Percentiles rank a stretch among this genome's conserved stretches.
Conservation (phyloP, 1,140 invertebrate species). For the Trachymyrmex septentrionalis region DNA sequence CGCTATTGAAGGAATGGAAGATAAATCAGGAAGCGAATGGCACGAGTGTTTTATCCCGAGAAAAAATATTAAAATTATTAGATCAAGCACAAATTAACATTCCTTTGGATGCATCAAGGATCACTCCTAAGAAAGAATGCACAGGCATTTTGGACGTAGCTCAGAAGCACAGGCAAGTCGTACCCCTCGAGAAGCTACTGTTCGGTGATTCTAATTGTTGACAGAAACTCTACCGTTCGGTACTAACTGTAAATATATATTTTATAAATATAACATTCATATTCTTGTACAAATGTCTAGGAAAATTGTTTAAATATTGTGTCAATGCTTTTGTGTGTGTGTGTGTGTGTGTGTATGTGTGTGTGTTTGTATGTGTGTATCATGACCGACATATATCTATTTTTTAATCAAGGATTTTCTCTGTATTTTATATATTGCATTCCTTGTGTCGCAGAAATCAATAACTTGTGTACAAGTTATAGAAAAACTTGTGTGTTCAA, state of each 20-base stretch:
- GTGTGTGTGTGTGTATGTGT: background rate
- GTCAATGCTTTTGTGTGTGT: background rate
- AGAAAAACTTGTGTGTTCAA: no score
- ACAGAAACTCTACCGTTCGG: slow-evolving; percentile 65
- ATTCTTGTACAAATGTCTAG: background rate
- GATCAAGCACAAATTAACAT: slow-evolving; percentile 83
- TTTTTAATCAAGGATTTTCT: no score
- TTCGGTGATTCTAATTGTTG: slow-evolving; percentile 82
- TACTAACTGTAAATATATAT: slow-evolving; percentile 30
- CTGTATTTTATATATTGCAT: no score
- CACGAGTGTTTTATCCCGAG: slow-evolving; percentile 77
- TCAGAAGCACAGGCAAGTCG: slow-evolving; percentile 83
- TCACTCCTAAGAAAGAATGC: slow-evolving; percentile 14
- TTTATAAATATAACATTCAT: slow-evolving; percentile 17
- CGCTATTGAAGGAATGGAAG: slow-evolving; percentile 11
- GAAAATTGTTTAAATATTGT: slow-evolving; percentile 30
- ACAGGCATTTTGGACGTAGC: slow-evolving; percentile 42
- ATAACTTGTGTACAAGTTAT: no score
- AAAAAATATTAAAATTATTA: slow-evolving; percentile 83
- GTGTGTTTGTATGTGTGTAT: no score
- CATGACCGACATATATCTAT: no score
- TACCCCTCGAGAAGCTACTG: slow-evolving; percentile 82
- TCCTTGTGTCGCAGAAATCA: no score
- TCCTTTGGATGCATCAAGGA: slow-evolving; percentile 70
- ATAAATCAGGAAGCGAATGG: slow-evolving; percentile 19